These are phyloP conservation scores for Diadromus collaris DNA, from an alignment of 2,888 invertebrate species.

Conservation along the genomic window DNA sequence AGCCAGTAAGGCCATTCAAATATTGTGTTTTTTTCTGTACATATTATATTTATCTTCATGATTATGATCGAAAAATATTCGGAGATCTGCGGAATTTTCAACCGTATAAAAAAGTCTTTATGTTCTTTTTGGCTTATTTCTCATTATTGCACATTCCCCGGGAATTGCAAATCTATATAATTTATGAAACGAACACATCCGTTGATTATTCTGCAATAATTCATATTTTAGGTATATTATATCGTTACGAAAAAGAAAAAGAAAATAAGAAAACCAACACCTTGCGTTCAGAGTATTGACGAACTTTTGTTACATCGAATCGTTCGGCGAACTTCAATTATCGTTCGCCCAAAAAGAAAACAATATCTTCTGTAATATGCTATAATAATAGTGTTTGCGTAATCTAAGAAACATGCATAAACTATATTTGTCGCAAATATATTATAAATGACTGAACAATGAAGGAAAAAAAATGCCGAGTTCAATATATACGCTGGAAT, in stretches of 20 bases:
- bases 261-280: conserved; percentile 5
- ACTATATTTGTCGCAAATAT: conserved; percentile 56
- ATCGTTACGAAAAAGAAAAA: conserved; percentile 38
- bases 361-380: conserved; percentile 41
- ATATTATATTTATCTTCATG: conserved; percentile 42
- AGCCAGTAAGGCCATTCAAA: conserved; percentile 58
- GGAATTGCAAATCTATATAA: conserved; percentile 59
- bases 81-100: conserved; percentile 30
- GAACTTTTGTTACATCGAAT: conserved; percentile 25
- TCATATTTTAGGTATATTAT: conserved; percentile 51
- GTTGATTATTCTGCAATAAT: conserved; percentile 53
- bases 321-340: neutral
- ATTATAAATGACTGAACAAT: conserved; percentile 51
- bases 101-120: conserved; percentile 41
- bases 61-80: conserved; percentile 39
- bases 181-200: conserved; percentile 57
- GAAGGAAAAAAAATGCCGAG: conserved; percentile 19
- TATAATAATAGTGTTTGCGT: conserved; percentile 37
- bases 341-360: neutral
- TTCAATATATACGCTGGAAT: conserved; percentile 36
- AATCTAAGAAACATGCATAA: conserved; percentile 45
- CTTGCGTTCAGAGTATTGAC: conserved; percentile 8
- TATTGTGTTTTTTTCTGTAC: conserved; percentile 52
- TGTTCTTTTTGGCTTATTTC: conserved; percentile 49
- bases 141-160: conserved; percentile 55